Evolutionary conservation across 92 coral and sea anemone species (phyloP).

Genomic region (Muricea muricata): DNA sequence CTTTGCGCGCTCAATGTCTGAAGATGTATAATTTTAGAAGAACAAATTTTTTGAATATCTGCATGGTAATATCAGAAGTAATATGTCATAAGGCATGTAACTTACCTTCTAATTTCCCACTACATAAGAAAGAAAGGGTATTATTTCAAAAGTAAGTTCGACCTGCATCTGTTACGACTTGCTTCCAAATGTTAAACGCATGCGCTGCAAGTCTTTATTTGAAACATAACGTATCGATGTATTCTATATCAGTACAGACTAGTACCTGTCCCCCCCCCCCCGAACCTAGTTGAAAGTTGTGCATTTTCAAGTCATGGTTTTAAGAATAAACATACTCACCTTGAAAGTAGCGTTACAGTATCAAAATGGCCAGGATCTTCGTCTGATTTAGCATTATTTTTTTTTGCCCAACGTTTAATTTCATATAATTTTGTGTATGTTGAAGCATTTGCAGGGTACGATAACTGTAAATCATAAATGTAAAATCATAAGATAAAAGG

Average conservation of each 20-base stretch:
- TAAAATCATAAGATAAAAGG: neutral
- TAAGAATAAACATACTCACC: constrained; percentile 8
- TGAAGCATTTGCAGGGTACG: neutral
- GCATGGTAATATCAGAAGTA: no score
- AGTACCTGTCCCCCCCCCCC: no score
- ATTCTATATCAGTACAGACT: neutral
- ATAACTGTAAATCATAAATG: neutral
- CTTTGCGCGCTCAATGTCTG: no score
- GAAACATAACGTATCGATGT: neutral
- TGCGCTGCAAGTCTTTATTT: neutral
- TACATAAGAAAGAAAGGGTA: neutral
- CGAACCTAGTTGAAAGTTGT: no score
- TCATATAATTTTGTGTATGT: neutral
- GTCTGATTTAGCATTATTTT: constrained; percentile 22
- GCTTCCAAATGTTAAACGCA: neutral
- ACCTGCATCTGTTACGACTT: neutral
- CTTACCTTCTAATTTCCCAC: neutral
- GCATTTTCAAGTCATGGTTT: neutral
- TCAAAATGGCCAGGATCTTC: constrained; percentile 44
- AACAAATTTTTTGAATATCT: no score
- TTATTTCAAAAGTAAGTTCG: neutral
- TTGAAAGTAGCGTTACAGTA: constrained; percentile 39
- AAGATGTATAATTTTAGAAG: no score
- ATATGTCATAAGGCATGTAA: neutral
- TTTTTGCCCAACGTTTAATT: neutral